Evolutionary conservation across 1,140 invertebrate genomes (phyloP).

Genomic region (Musca vetustissima): DNA sequence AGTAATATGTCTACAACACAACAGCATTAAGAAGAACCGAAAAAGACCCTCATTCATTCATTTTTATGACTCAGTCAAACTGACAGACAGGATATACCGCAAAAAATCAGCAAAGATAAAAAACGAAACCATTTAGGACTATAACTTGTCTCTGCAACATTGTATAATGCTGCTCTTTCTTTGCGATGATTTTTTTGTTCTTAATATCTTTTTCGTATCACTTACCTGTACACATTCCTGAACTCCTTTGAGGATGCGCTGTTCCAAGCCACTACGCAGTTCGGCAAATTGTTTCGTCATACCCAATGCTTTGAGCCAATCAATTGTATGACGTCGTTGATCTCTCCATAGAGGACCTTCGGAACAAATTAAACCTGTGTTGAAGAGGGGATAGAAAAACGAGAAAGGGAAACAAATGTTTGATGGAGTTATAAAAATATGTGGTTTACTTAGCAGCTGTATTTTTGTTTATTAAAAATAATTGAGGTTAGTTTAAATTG

Average conservation of each 20-base stretch:
- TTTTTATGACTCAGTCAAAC: constrained; percentile 12
- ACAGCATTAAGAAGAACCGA: background rate
- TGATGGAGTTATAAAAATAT: background rate
- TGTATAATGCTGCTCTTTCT: too few species aligned
- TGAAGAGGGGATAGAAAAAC: background rate
- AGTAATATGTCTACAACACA: background rate
- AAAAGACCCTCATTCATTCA: constrained; percentile 4
- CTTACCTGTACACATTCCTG: constrained; percentile 64
- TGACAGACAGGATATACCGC: background rate
- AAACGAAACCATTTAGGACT: too few species aligned
- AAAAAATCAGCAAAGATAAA: too few species aligned
- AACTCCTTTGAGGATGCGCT: constrained; percentile 66
- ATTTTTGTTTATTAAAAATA: too few species aligned
- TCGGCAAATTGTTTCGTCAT: constrained; percentile 70
- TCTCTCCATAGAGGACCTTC: constrained; percentile 81
- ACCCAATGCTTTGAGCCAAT: constrained; percentile 75
- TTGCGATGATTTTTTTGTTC: background rate
- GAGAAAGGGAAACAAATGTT: constrained; percentile 3
- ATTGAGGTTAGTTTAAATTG: too few species aligned
- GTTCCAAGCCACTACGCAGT: constrained; percentile 66
- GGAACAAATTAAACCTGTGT: constrained; percentile 77
- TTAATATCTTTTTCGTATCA: constrained; percentile 4
- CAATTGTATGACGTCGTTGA: constrained; percentile 73
- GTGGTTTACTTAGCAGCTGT: too few species aligned
- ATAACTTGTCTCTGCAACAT: too few species aligned